Conservation (phyloP, 2,797 vertebrate species). For the Rhodeus uyekii region DNA sequence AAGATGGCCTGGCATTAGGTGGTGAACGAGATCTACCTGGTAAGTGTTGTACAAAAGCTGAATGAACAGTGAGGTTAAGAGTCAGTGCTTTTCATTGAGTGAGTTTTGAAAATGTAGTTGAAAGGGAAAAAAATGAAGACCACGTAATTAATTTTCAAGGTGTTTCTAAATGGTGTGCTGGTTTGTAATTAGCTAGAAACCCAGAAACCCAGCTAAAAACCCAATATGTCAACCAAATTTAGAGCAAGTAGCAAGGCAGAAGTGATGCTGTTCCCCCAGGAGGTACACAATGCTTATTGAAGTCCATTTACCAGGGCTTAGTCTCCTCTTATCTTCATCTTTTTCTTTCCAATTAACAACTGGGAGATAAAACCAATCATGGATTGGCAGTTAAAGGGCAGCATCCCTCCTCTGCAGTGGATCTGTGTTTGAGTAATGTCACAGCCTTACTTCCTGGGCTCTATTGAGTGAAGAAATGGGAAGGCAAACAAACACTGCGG, state of each 20-base stretch:
- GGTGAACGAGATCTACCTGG: constrained; percentile 89
- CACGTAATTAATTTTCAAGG: constrained; percentile 34
- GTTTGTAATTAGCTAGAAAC: constrained; percentile 43
- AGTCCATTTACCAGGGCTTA: constrained; percentile 45
- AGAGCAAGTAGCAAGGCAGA: constrained; percentile 37
- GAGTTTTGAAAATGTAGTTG: background rate
- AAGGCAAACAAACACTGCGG: constrained; percentile 45
- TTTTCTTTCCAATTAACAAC: constrained; percentile 52
- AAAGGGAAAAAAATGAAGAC: background rate
- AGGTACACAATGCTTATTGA: constrained; percentile 36
- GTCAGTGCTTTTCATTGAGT: background rate
- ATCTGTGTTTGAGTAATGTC: constrained; percentile 37
- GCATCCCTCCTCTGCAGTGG: constrained; percentile 14
- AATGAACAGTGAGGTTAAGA: background rate
- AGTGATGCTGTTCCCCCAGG: constrained; percentile 30
- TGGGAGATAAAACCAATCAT: constrained; percentile 39
- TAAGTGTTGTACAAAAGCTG: constrained; percentile 59
- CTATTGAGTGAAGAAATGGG: constrained; percentile 43
- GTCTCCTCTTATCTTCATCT: constrained; percentile 39
- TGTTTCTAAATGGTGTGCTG: constrained; percentile 26
- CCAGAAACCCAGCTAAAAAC: no score
- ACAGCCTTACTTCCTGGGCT: constrained; percentile 8
- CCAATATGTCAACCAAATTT: constrained; percentile 43
- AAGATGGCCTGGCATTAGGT: constrained; percentile 89
- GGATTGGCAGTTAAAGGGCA: constrained; percentile 52